Percentiles rank a stretch among this genome's conserved stretches.
Conservation (phyloP, 2,797 vertebrate species). For the Vultur gryphus region DNA sequence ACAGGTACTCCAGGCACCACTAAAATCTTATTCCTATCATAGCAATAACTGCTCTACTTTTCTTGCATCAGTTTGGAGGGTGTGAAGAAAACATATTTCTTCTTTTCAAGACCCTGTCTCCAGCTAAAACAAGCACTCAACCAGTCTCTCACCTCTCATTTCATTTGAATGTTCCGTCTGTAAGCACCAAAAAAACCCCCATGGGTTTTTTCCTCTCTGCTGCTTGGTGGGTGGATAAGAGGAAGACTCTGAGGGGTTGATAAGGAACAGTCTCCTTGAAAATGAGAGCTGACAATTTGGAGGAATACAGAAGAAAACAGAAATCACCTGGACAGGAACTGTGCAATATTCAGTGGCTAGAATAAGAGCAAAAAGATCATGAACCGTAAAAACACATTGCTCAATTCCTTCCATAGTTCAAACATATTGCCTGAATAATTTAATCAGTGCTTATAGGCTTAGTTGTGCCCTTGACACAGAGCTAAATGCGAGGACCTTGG, state of each 20-base stretch:
- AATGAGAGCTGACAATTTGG: neutral
- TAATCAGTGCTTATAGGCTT: neutral
- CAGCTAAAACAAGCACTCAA: neutral
- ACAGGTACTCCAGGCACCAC: neutral
- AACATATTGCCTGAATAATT: neutral
- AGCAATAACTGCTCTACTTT: neutral
- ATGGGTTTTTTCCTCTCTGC: neutral
- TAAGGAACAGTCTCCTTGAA: neutral
- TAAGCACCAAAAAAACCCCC: neutral
- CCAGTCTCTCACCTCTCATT: neutral
- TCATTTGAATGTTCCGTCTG: neutral
- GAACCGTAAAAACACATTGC: neutral
- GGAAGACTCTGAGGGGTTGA: neutral
- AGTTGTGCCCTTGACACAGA: neutral
- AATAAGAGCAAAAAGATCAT: neutral
- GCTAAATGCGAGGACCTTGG: neutral
- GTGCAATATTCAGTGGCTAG: neutral
- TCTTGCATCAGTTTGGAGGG: neutral
- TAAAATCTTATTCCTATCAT: neutral
- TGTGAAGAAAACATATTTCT: neutral
- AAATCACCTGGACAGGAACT: neutral
- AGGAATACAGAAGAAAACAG: neutral
- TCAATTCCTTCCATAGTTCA: neutral
- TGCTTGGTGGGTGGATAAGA: neutral
- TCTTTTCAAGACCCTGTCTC: neutral